Percentiles rank a stretch among this genome's conserved stretches.
Evolutionary conservation across 2,888 invertebrate species (phyloP).

Genomic region (Geophilus truncorum): DNA sequence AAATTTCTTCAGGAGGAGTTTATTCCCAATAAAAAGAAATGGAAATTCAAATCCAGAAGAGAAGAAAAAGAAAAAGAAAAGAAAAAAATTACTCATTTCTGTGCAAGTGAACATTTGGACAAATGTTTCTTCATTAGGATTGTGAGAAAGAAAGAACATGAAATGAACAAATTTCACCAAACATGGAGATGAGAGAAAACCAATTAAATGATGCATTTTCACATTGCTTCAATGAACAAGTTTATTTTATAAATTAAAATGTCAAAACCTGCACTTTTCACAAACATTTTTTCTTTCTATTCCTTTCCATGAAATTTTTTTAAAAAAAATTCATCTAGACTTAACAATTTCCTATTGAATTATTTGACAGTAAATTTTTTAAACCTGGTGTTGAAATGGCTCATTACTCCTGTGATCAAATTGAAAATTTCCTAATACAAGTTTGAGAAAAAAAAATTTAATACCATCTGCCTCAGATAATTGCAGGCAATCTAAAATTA

Average conservation of each 20-base stretch:
- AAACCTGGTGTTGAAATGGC: not conserved
- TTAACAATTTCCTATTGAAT: not conserved
- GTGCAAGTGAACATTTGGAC: not conserved
- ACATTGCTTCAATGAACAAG: no score
- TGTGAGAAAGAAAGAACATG: not conserved
- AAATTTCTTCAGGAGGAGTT: no score
- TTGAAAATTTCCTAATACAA: conserved; percentile 14
- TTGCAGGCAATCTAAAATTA: conserved; percentile 13
- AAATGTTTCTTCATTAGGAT: not conserved
- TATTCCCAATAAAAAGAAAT: not conserved
- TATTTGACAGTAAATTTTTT: not conserved
- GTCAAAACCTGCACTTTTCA: no score
- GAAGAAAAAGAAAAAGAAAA: not conserved
- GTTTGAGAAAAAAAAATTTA: not conserved
- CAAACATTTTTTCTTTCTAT: no score
- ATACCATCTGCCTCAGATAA: conserved; percentile 6
- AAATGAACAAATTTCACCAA: not conserved
- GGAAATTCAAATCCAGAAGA: no score
- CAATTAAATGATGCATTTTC: no score
- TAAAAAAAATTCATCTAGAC: not conserved
- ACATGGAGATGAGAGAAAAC: not conserved
- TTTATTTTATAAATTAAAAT: not conserved
- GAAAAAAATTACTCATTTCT: not conserved
- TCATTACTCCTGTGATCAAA: not conserved
- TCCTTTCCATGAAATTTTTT: no score